Conservation (phyloP, 2,888 invertebrate genomes). For the Troglohyphantes excavatus region DNA sequence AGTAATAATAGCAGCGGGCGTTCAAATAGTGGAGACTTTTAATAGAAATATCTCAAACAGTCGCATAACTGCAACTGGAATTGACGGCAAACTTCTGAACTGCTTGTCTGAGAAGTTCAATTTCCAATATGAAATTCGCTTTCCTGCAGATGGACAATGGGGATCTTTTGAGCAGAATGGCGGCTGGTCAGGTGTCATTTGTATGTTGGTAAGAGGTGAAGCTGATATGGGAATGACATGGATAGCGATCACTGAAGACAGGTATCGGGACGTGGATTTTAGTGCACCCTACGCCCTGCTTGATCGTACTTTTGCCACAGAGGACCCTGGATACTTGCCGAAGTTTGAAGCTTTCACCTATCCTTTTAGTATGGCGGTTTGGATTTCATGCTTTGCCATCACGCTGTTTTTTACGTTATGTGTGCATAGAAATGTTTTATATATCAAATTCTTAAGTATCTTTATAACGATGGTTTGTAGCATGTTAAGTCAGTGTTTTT, state of each 20-base stretch:
- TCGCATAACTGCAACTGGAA: background rate
- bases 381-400: slow-evolving; percentile 1
- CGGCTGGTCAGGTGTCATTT: slow-evolving; percentile 28
- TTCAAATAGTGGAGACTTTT: background rate
- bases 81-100: slow-evolving; percentile 10
- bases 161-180: background rate
- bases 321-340: background rate
- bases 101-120: background rate
- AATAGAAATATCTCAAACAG: background rate
- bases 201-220: slow-evolving; percentile 15
- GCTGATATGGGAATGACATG: slow-evolving; percentile 21
- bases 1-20: background rate
- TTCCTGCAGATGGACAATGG: background rate
- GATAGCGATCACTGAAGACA: background rate
- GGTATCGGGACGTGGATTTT: background rate
- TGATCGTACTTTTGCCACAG: slow-evolving; percentile 10
- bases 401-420: background rate
- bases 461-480: slow-evolving; percentile 21
- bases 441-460: background rate
- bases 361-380: slow-evolving; percentile 4
- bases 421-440: background rate
- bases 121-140: background rate
- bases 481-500: background rate
- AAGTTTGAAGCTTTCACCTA: slow-evolving; percentile 5
- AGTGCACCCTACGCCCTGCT: slow-evolving; percentile 5